phyloP scores from a whole-genome alignment of 37 sponge, comb jelly and placozoan species.

The Diacarnus erythraeanus region DNA sequence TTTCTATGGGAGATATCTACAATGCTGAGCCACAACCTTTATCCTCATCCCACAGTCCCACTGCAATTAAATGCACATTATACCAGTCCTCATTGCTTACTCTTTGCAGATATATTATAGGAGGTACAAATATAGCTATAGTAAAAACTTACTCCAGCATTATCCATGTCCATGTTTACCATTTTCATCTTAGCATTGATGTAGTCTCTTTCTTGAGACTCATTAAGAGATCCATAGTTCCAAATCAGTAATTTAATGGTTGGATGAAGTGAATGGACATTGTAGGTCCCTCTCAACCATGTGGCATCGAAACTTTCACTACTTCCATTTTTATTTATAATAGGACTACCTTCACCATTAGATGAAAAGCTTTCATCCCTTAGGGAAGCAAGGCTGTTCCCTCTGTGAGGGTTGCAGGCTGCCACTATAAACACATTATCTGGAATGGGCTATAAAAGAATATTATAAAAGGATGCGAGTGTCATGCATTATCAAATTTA shows the following conservation, averaged over 20 bases:
- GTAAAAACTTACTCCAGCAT: not conserved
- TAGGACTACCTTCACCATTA: no score
- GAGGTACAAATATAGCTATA: not conserved
- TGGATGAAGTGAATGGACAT: slow-evolving; percentile 77
- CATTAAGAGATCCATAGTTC: slow-evolving; percentile 80
- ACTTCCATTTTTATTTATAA: no score
- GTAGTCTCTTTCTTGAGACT: slow-evolving; percentile 77
- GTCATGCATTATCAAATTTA: not conserved
- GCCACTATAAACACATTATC: slow-evolving; percentile 70
- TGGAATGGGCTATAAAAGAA: slow-evolving; percentile 51
- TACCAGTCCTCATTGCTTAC: no score
- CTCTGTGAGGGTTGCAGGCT: slow-evolving; percentile 88
- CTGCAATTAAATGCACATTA: no score
- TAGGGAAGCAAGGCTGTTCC: slow-evolving; percentile 58
- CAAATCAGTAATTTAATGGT: slow-evolving; percentile 69
- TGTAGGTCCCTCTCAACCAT: slow-evolving; percentile 74
- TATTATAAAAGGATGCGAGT: not conserved
- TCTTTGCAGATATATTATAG: not conserved
- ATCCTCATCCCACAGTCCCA: no score
- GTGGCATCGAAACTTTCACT: no score
- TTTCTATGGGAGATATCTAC: no score
- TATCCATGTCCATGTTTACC: slow-evolving; percentile 6
- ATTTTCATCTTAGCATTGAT: slow-evolving; percentile 68
- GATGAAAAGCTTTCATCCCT: no score
- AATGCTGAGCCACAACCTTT: no score